Percentiles rank a stretch among this genome's conserved stretches.
Conservation (phyloP, 2,888 invertebrate genomes). For the Rotaria sp. region DNA sequence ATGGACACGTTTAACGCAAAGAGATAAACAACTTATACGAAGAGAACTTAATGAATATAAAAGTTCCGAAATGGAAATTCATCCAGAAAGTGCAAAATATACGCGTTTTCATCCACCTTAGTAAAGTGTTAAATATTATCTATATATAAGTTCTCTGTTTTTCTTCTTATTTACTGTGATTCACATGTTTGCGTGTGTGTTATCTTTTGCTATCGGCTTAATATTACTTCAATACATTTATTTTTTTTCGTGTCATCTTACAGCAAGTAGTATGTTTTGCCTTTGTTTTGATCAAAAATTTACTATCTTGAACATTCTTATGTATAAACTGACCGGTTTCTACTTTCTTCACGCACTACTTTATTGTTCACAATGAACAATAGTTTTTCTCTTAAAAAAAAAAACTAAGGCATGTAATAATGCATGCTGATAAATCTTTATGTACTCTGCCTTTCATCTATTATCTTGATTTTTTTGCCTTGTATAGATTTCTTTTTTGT, state of each 20-base stretch:
- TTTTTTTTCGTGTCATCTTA: not conserved
- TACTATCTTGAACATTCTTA: not conserved
- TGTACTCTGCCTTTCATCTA: not conserved
- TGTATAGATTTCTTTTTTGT: not conserved
- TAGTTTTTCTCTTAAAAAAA: not conserved
- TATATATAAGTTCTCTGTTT: not conserved
- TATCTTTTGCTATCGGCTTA: not conserved
- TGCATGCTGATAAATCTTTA: not conserved
- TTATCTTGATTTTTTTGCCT: not conserved
- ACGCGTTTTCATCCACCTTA: conserved; percentile 55
- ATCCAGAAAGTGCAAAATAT: conserved; percentile 93
- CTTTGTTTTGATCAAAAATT: not conserved
- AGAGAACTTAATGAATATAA: conserved; percentile 99
- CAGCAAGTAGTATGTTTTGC: not conserved
- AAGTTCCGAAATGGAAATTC: conserved; percentile 97
- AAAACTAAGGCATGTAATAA: not conserved
- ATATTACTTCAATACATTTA: not conserved
- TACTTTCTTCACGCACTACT: not conserved
- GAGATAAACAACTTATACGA: conserved; percentile 95
- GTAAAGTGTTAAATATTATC: not conserved
- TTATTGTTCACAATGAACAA: not conserved
- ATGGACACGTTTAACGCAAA: conserved; percentile 95
- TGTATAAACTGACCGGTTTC: not conserved
- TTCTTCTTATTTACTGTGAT: not conserved
- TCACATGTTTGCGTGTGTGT: not conserved